These are phyloP conservation scores for Eulemur macaco DNA, from an alignment of 2,113 vertebrate genomes.

Conservation along the genomic window DNA sequence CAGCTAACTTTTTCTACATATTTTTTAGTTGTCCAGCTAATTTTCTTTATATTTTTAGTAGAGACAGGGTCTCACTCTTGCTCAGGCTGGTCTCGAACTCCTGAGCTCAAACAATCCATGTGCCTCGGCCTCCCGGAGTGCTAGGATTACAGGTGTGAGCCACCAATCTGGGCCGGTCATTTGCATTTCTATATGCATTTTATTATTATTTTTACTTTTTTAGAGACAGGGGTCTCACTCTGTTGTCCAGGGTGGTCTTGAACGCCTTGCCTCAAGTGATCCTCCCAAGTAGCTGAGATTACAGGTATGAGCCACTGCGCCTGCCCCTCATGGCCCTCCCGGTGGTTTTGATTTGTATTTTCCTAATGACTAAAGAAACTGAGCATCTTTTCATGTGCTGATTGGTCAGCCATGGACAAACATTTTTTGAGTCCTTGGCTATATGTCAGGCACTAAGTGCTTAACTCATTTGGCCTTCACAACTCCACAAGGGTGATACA, in stretches of 20 bases:
- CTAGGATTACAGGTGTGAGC: too few species aligned
- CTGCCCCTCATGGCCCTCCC: background rate
- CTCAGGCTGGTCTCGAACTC: too few species aligned
- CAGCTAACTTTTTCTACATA: too few species aligned
- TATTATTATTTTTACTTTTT: background rate
- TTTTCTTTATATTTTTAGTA: too few species aligned
- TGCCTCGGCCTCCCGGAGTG: too few species aligned
- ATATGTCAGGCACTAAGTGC: background rate
- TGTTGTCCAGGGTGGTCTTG: background rate
- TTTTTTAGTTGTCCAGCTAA: too few species aligned
- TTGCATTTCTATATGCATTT: background rate
- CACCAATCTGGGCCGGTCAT: background rate
- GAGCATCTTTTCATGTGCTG: background rate
- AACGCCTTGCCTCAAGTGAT: background rate
- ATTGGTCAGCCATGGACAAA: background rate
- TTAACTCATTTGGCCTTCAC: background rate
- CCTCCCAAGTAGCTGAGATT: background rate
- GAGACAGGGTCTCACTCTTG: too few species aligned
- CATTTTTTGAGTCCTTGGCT: background rate
- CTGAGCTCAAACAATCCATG: too few species aligned
- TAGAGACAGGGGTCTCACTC: background rate
- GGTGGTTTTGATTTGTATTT: background rate
- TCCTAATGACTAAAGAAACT: too few species aligned
- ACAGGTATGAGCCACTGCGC: background rate
- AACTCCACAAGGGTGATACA: background rate